Conservation (phyloP, 2,888 invertebrate genomes). For the Bembecia ichneumoniformis region DNA sequence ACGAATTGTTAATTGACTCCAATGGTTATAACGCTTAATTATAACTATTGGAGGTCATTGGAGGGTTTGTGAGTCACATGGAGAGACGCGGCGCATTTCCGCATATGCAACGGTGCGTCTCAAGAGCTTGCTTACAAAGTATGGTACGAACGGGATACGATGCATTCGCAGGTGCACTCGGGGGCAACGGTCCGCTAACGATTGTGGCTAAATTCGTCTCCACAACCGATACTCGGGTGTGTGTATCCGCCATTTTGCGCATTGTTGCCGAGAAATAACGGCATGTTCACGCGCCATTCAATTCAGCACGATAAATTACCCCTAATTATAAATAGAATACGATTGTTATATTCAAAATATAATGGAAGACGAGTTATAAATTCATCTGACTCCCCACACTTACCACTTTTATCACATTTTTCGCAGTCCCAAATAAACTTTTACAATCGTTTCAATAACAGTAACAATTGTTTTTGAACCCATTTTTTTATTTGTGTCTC, state of each 20-base stretch:
- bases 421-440: no score
- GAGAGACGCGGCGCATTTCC: background rate
- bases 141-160: background rate
- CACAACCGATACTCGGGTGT: conserved; percentile 1
- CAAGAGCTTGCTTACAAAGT: background rate
- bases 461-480: no score
- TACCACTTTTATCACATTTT: no score
- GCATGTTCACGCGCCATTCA: background rate
- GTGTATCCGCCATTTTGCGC: conserved; percentile 15
- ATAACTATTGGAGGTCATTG: background rate
- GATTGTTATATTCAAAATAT: background rate
- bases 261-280: background rate
- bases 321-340: background rate
- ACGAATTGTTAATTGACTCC: no score
- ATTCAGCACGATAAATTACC: background rate
- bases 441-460: no score
- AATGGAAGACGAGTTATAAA: background rate
- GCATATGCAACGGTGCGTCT: background rate
- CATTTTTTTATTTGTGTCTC: background rate
- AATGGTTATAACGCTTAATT: no score
- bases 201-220: conserved; percentile 37
- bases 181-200: conserved; percentile 40
- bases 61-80: background rate
- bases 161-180: conserved; percentile 18
- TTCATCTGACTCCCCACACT: no score